Evolutionary conservation across 2,113 vertebrate species (phyloP).

Genomic region (Plectropomus leopardus): DNA sequence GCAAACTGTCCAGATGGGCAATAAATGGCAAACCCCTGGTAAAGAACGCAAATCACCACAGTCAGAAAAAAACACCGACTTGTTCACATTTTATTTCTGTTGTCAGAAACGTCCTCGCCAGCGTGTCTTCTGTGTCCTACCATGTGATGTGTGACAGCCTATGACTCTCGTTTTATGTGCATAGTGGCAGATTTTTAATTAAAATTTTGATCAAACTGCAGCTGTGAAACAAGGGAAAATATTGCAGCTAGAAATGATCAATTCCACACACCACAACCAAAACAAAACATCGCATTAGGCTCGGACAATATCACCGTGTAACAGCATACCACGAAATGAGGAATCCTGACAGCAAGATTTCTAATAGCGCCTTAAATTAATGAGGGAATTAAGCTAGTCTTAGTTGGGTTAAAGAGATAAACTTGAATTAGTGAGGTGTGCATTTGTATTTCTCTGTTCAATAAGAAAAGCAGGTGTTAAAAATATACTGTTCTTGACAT

Average conservation of each 20-base stretch:
- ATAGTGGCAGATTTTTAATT: neutral
- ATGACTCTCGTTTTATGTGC: neutral
- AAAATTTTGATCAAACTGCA: neutral
- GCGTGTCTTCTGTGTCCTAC: neutral
- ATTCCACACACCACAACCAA: neutral
- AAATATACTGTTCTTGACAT: too few species aligned
- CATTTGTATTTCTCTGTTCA: too few species aligned
- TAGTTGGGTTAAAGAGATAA: too few species aligned
- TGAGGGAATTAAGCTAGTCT: too few species aligned
- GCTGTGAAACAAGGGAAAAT: neutral
- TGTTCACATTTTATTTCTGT: neutral
- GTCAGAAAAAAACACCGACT: neutral
- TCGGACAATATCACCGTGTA: too few species aligned
- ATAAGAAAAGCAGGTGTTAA: too few species aligned
- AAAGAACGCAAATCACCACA: neutral
- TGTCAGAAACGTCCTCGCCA: neutral
- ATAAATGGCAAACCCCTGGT: slow-evolving; percentile 97
- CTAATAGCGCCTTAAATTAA: too few species aligned
- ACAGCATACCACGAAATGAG: too few species aligned
- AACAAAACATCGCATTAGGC: neutral
- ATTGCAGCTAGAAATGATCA: neutral
- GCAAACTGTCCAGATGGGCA: slow-evolving; percentile 97
- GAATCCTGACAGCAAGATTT: too few species aligned
- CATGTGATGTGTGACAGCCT: neutral
- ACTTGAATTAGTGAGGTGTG: too few species aligned